Evolutionary conservation across 2,797 vertebrate genomes (phyloP).

Genomic region (Tenualosa thibaudeaui): DNA sequence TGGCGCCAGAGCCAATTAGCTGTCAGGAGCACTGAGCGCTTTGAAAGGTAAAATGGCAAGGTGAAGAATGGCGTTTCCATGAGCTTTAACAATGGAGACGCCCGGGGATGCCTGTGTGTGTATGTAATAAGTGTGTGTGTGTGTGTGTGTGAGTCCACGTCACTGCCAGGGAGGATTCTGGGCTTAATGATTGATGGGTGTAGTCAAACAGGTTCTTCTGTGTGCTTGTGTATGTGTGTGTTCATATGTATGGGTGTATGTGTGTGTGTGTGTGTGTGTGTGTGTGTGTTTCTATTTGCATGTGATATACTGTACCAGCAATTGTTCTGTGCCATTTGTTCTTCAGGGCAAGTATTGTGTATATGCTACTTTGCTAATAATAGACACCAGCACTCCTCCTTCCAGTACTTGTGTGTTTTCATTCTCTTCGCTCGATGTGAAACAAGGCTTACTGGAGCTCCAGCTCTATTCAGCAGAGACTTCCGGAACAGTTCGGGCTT

Average conservation of each 20-base stretch:
- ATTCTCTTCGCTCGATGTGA: not conserved
- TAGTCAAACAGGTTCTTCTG: conserved; percentile 15
- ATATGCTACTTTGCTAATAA: not conserved
- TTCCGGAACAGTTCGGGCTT: not conserved
- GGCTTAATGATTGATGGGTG: conserved; percentile 7
- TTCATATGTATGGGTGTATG: not conserved
- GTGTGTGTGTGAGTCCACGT: not conserved
- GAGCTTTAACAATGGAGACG: conserved; percentile 27
- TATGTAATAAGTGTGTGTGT: conserved; percentile 15
- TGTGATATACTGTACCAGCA: not conserved
- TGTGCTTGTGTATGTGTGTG: not conserved
- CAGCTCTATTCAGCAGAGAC: not conserved
- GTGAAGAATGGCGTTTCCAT: conserved; percentile 60
- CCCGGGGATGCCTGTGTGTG: conserved; percentile 2
- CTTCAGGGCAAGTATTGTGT: not conserved
- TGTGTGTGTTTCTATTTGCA: not conserved
- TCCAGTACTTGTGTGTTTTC: not conserved
- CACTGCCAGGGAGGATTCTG: not conserved
- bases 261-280: not conserved
- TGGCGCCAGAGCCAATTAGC: conserved; percentile 79
- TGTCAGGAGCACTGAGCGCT: conserved; percentile 71
- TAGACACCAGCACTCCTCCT: not conserved
- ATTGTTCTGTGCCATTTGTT: not conserved
- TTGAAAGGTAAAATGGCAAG: conserved; percentile 69
- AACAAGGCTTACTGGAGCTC: not conserved